These are phyloP conservation scores for Hippocampus kuda DNA, from an alignment of 2,797 vertebrate species.

Conservation along the genomic window DNA sequence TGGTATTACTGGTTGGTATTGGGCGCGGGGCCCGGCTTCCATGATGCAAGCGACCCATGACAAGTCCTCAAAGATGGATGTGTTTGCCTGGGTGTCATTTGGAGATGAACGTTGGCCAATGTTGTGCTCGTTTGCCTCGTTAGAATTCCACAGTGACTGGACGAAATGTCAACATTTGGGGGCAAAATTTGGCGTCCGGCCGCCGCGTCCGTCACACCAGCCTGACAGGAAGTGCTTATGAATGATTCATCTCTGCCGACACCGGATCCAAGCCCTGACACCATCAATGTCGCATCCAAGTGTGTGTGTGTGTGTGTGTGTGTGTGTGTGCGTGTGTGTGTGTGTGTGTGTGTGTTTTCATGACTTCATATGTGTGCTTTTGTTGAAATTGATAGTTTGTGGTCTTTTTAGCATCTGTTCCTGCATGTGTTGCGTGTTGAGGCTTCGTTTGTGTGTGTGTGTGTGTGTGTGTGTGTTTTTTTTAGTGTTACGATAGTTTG, in stretches of 20 bases:
- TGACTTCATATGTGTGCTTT: too few species aligned
- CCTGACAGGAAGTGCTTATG: conserved; percentile 49
- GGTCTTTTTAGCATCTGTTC: too few species aligned
- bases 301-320: neutral
- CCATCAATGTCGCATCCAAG: conserved; percentile 12
- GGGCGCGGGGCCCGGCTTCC: neutral
- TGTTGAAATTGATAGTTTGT: too few species aligned
- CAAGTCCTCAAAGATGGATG: neutral
- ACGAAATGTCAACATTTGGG: conserved; percentile 51
- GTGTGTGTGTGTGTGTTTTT: too few species aligned
- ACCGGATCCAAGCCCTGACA: conserved; percentile 25
- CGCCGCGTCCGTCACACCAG: conserved; percentile 53
- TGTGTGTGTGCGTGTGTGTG: neutral
- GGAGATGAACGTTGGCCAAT: neutral
- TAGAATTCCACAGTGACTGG: conserved; percentile 22
- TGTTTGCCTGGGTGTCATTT: neutral
- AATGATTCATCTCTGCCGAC: conserved; percentile 58
- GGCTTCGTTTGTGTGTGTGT: too few species aligned
- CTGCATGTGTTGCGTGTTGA: too few species aligned
- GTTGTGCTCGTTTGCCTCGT: conserved; percentile 1
- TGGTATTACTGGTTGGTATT: neutral
- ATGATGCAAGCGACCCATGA: neutral
- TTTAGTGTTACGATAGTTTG: too few species aligned
- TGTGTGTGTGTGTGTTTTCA: neutral
- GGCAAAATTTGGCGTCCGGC: conserved; percentile 49